Evolutionary conservation across 2,888 invertebrate genomes (phyloP).

Genomic region (Sepiola atlantica): DNA sequence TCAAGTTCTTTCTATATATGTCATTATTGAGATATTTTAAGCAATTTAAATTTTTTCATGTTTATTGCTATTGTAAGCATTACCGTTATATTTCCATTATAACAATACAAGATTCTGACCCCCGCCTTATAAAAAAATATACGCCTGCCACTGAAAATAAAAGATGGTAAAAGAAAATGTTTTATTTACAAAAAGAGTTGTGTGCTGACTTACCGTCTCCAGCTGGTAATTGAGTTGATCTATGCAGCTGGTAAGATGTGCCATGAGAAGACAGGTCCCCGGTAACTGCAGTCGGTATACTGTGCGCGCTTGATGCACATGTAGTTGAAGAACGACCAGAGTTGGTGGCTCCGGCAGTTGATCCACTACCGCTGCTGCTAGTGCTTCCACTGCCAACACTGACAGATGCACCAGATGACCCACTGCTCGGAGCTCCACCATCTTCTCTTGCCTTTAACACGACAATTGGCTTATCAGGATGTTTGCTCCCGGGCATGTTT

Average conservation of each 20-base stretch:
- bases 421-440: neutral
- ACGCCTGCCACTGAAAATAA: no score
- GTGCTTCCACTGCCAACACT: neutral
- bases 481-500: conserved; percentile 47
- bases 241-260: conserved; percentile 54
- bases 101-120: no score
- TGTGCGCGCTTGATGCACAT: conserved; percentile 51
- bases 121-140: no score
- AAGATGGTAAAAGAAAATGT: neutral
- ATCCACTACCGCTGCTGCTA: neutral
- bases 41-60: no score
- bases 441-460: conserved; percentile 60
- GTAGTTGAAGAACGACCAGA: conserved; percentile 49
- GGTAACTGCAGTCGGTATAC: conserved; percentile 52
- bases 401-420: neutral
- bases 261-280: conserved; percentile 53
- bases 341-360: neutral
- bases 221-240: conserved; percentile 48
- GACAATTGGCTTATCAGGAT: conserved; percentile 59
- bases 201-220: conserved; percentile 50
- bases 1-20: no score
- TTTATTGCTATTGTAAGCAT: no score
- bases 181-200: neutral
- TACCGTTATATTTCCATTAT: no score
- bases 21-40: no score